Conservation (phyloP, 2,113 vertebrate genomes). For the Diphyllodes magnificus region DNA sequence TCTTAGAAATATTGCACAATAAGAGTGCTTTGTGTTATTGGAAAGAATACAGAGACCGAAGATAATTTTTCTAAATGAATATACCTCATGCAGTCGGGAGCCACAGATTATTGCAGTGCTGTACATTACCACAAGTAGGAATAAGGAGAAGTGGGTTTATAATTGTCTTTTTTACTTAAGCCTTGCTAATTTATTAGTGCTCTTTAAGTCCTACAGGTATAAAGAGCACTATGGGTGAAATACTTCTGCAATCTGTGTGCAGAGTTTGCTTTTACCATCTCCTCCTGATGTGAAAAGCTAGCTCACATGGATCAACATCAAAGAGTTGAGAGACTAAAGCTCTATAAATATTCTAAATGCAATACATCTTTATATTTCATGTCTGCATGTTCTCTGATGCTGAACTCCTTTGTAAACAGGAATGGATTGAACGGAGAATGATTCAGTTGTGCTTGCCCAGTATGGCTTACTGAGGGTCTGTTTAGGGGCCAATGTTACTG, state of each 20-base stretch:
- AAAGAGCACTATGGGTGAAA: not conserved
- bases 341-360: not conserved
- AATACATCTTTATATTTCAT: not conserved
- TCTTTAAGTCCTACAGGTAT: not conserved
- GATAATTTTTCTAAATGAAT: not conserved
- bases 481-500: not conserved
- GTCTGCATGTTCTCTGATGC: not conserved
- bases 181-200: not conserved
- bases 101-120: not conserved
- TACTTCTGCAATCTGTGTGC: not conserved
- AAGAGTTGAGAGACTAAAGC: not conserved
- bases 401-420: not conserved
- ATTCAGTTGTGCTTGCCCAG: not conserved
- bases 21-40: not conserved
- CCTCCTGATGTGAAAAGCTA: not conserved
- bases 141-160: not conserved
- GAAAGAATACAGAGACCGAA: not conserved
- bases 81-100: not conserved
- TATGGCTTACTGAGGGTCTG: not conserved
- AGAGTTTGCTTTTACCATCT: not conserved
- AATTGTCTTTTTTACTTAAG: not conserved
- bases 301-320: not conserved
- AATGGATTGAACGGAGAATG: not conserved
- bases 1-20: not conserved
- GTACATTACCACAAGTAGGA: accelerated